Evolutionary conservation across 2,888 invertebrate species (phyloP).

Genomic region (Tachystola acroxantha): DNA sequence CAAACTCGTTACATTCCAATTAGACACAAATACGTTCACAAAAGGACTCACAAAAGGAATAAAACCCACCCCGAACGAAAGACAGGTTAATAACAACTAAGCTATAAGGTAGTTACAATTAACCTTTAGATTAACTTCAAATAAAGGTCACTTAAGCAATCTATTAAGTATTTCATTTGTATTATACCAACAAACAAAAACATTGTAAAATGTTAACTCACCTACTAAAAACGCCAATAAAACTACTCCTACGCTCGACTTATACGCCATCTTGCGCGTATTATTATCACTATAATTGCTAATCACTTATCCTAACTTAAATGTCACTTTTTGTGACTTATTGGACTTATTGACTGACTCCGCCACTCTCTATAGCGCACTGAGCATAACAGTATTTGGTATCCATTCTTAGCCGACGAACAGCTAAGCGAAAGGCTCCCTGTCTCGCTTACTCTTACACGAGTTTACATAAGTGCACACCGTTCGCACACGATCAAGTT

Average conservation of each 20-base stretch:
- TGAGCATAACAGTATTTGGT: constrained; percentile 68
- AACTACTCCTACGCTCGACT: constrained; percentile 46
- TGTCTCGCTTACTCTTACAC: constrained; percentile 37
- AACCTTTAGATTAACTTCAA: too few relatives aligned
- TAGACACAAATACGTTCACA: too few relatives aligned
- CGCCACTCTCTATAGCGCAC: constrained; percentile 61
- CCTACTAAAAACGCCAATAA: constrained; percentile 59
- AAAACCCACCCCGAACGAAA: too few relatives aligned
- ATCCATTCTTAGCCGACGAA: constrained; percentile 58
- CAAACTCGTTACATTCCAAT: too few relatives aligned
- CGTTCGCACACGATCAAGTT: constrained; percentile 32
- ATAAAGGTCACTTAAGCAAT: too few relatives aligned
- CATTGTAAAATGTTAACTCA: too few relatives aligned
- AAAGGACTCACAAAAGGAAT: too few relatives aligned
- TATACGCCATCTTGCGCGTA: constrained; percentile 61
- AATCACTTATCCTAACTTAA: constrained; percentile 44
- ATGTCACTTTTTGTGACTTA: constrained; percentile 58
- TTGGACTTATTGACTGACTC: constrained; percentile 47
- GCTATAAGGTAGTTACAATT: too few relatives aligned
- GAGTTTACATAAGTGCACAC: constrained; percentile 30
- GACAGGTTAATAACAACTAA: too few relatives aligned
- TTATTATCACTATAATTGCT: constrained; percentile 38
- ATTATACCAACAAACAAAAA: too few relatives aligned
- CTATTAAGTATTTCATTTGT: too few relatives aligned
- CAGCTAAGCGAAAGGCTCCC: constrained; percentile 64